Evolutionary conservation across 2,797 vertebrate genomes (phyloP).

Genomic region (Lates japonicus): DNA sequence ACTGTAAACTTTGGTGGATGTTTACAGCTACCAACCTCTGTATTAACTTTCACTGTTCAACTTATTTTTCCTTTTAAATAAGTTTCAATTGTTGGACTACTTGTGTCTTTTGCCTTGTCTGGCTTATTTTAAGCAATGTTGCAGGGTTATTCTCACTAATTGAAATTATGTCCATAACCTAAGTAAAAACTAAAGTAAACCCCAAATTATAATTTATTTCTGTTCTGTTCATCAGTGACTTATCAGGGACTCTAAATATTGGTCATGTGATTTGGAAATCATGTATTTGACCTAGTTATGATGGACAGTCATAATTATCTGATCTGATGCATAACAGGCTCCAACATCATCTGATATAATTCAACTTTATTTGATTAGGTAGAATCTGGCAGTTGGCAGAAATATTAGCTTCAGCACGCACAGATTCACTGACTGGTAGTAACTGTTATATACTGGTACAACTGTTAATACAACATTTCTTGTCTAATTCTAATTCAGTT

Average conservation of each 20-base stretch:
- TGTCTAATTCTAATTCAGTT: background rate
- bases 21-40: no score
- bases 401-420: background rate
- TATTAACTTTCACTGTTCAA: background rate
- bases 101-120: no score
- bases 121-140: no score
- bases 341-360: background rate
- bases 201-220: background rate
- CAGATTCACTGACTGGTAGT: background rate
- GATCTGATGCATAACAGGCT: background rate
- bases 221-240: background rate
- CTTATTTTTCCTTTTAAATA: background rate
- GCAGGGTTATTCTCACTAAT: background rate
- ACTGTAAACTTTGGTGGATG: background rate
- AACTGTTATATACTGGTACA: no score
- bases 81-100: no score
- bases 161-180: background rate
- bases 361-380: background rate
- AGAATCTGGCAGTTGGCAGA: background rate
- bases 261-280: background rate
- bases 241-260: background rate
- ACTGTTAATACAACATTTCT: background rate
- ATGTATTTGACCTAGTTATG: background rate
- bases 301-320: background rate
- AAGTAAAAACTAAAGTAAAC: background rate